Evolutionary conservation across 2,888 invertebrate genomes (phyloP).

Genomic region (Griposia aprilina): DNA sequence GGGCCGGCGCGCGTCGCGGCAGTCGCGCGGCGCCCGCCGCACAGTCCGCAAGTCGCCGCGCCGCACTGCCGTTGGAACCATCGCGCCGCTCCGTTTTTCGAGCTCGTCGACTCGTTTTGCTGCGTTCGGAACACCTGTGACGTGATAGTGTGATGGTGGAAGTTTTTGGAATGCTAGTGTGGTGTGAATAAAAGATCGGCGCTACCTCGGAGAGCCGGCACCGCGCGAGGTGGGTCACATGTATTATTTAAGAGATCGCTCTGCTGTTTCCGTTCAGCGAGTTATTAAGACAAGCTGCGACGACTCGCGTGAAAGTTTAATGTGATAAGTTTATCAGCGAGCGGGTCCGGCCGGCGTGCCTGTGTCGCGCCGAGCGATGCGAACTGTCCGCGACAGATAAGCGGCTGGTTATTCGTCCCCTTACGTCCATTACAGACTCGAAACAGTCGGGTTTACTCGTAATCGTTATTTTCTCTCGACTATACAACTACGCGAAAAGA

Average conservation of each 20-base stretch:
- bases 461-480: constrained; percentile 34
- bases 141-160: constrained; percentile 75
- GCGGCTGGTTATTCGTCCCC: constrained; percentile 51
- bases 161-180: constrained; percentile 73
- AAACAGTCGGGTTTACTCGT: constrained; percentile 25
- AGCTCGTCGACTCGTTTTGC: constrained; percentile 40
- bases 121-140: constrained; percentile 53
- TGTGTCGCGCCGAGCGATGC: constrained; percentile 40
- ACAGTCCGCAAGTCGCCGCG: constrained; percentile 48
- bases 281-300: constrained; percentile 61
- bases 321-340: constrained; percentile 67
- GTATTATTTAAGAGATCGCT: constrained; percentile 69
- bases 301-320: constrained; percentile 67
- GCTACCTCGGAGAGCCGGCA: constrained; percentile 80
- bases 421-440: constrained; percentile 48
- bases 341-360: constrained; percentile 40
- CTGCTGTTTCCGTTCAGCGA: constrained; percentile 63
- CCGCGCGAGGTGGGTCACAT: constrained; percentile 81
- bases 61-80: not conserved
- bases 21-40: constrained; percentile 83
- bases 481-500: not conserved
- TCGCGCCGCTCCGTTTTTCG: constrained; percentile 16
- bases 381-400: constrained; percentile 53
- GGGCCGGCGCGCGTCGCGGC: constrained; percentile 64
- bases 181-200: constrained; percentile 78